These are phyloP conservation scores for Himalopsyche tibetana DNA, from an alignment of 2,888 invertebrate species.

Conservation along the genomic window DNA sequence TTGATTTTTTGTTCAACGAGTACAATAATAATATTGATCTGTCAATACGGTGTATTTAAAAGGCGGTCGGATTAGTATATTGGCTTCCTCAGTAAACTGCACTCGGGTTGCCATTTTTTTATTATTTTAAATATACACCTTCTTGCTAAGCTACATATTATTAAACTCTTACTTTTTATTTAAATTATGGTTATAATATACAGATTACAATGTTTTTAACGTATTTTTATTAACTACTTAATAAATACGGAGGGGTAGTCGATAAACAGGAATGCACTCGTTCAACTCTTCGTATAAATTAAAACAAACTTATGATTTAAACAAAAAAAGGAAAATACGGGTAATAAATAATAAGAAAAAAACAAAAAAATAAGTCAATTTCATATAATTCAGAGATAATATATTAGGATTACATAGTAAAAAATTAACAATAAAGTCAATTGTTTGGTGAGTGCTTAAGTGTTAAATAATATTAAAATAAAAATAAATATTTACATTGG, in stretches of 20 bases:
- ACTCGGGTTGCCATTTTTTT: conserved; percentile 20
- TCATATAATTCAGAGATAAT: conserved; percentile 62
- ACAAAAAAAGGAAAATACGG: conserved; percentile 53
- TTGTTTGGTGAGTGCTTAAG: conserved; percentile 56
- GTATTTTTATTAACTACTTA: conserved; percentile 52
- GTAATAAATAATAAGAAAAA: conserved; percentile 69
- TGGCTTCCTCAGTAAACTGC: conserved; percentile 51
- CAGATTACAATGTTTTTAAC: conserved; percentile 52
- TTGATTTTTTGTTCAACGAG: conserved; percentile 36
- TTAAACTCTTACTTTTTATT: conserved; percentile 45
- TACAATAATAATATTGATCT: conserved; percentile 39
- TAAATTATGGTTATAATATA: conserved; percentile 56
- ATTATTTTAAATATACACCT: conserved; percentile 24
- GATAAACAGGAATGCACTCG: conserved; percentile 67
- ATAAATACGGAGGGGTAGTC: conserved; percentile 3
- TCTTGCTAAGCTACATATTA: conserved; percentile 50
- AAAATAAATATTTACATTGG: conserved; percentile 57
- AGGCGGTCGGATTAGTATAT: conserved; percentile 48
- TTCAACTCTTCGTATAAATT: conserved; percentile 68
- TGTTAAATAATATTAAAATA: conserved; percentile 55
- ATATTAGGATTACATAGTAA: conserved; percentile 63
- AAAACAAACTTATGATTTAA: conserved; percentile 67
- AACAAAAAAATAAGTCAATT: conserved; percentile 73
- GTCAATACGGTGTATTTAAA: conserved; percentile 44
- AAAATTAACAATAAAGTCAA: conserved; percentile 71